Evolutionary conservation across 2,797 vertebrate genomes (phyloP).

Genomic region (Cirrhinus molitorella): DNA sequence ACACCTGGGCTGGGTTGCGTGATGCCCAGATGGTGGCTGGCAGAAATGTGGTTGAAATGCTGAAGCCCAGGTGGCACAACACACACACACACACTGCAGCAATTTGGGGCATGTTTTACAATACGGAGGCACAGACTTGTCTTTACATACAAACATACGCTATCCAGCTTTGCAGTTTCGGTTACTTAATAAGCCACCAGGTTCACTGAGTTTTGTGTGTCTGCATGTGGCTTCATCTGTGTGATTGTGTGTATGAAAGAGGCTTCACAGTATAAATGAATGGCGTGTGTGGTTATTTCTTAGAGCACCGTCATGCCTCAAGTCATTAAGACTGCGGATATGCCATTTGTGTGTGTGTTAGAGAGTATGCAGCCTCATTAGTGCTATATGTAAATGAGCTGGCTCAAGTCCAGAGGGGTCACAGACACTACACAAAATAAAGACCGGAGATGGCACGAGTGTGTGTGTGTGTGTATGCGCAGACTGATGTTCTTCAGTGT

Average conservation of each 20-base stretch:
- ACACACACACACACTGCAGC: slow-evolving; percentile 45
- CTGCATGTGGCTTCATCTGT: slow-evolving; percentile 51
- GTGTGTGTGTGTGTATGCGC: slow-evolving; percentile 26
- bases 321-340: slow-evolving; percentile 54
- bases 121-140: slow-evolving; percentile 23
- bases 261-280: slow-evolving; percentile 48
- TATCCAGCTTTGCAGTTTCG: slow-evolving; percentile 30
- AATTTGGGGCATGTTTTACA: slow-evolving; percentile 54
- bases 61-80: slow-evolving; percentile 31
- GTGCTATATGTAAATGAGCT: slow-evolving; percentile 84
- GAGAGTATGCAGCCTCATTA: slow-evolving; percentile 77
- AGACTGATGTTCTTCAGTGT: slow-evolving; percentile 5
- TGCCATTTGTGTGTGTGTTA: slow-evolving; percentile 63
- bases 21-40: slow-evolving; percentile 77
- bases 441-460: slow-evolving; percentile 47
- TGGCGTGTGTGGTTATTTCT: slow-evolving; percentile 23
- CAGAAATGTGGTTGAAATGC: slow-evolving; percentile 70
- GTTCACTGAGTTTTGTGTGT: slow-evolving; percentile 21
- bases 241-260: slow-evolving; percentile 45
- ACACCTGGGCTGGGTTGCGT: slow-evolving; percentile 67
- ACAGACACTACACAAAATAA: slow-evolving; percentile 74
- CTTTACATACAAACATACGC: slow-evolving; percentile 45
- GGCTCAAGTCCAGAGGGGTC: slow-evolving; percentile 79
- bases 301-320: slow-evolving; percentile 33
- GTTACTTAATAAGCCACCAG: neutral